phyloP scores from a whole-genome alignment of 1,140 invertebrate genomes.

The Lamellibrachia luymesi region DNA sequence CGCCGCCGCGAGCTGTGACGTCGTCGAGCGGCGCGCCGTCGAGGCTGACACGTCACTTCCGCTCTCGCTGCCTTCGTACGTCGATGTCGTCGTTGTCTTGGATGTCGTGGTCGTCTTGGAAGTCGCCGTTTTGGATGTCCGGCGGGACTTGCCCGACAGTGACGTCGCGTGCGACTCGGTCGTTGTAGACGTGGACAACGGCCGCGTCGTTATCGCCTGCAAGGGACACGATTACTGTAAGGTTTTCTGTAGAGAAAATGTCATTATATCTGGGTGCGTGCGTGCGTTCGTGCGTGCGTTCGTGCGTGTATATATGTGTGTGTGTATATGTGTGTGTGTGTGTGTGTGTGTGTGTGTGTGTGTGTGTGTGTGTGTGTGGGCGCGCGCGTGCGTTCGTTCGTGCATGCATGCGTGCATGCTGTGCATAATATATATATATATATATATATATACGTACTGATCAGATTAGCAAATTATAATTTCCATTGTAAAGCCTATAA shows the following conservation, averaged over 20 bases:
- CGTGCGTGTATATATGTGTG: background rate
- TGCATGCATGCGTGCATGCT: constrained; percentile 21
- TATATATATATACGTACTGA: too few relatives aligned
- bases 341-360: constrained; percentile 21
- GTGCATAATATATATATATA: too few relatives aligned
- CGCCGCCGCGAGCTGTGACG: background rate
- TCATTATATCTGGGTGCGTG: background rate
- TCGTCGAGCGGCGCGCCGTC: background rate
- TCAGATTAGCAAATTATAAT: too few relatives aligned
- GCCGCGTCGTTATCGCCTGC: background rate
- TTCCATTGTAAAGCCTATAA: too few relatives aligned
- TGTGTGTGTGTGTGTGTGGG: constrained; percentile 14
- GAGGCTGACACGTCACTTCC: background rate
- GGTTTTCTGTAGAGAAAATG: background rate
- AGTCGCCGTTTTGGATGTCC: background rate
- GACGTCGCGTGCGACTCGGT: background rate
- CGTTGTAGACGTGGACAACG: background rate
- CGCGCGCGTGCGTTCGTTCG: constrained; percentile 11
- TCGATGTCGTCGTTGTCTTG: background rate
- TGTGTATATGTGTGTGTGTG: constrained; percentile 22
- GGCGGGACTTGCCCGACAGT: background rate
- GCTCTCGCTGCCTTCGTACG: background rate
- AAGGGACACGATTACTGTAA: background rate
- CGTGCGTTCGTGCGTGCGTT: background rate
- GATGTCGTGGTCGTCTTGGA: background rate